Percentiles rank a stretch among this genome's conserved stretches.
phyloP scores from a whole-genome alignment of 1,140 invertebrate genomes.

The Euwallacea fornicatus region DNA sequence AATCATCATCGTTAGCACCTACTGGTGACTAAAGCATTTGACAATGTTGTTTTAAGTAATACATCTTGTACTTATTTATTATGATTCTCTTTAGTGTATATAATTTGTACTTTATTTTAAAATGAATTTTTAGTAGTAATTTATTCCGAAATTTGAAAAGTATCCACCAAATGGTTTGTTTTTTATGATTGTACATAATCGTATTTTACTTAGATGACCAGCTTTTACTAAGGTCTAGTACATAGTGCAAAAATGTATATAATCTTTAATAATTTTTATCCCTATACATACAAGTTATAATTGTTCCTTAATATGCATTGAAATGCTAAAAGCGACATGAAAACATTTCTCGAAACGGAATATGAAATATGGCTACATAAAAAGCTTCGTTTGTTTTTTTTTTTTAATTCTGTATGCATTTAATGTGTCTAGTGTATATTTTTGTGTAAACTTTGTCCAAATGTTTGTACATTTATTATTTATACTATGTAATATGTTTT shows the following conservation, averaged over 20 bases:
- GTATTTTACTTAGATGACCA: too few relatives aligned
- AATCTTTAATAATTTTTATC: constrained; percentile 4
- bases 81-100: too few relatives aligned
- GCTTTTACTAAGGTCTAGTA: background rate
- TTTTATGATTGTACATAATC: too few relatives aligned
- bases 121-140: too few relatives aligned
- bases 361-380: background rate
- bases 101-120: too few relatives aligned
- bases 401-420: constrained; percentile 33
- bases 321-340: background rate
- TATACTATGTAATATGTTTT: constrained; percentile 37
- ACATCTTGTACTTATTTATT: background rate
- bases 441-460: constrained; percentile 27
- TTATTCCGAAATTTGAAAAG: too few relatives aligned
- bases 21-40: background rate
- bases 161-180: too few relatives aligned
- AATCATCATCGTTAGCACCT: background rate
- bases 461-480: constrained; percentile 23
- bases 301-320: background rate
- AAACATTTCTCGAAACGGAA: background rate
- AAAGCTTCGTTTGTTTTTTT: constrained; percentile 29
- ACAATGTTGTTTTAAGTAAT: background rate
- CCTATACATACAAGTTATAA: background rate
- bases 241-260: constrained; percentile 1
- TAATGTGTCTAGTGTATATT: constrained; percentile 33